Percentiles rank a stretch among this genome's conserved stretches.
phyloP scores from a whole-genome alignment of 2,797 vertebrate species.

The Steatocranus sp. region DNA sequence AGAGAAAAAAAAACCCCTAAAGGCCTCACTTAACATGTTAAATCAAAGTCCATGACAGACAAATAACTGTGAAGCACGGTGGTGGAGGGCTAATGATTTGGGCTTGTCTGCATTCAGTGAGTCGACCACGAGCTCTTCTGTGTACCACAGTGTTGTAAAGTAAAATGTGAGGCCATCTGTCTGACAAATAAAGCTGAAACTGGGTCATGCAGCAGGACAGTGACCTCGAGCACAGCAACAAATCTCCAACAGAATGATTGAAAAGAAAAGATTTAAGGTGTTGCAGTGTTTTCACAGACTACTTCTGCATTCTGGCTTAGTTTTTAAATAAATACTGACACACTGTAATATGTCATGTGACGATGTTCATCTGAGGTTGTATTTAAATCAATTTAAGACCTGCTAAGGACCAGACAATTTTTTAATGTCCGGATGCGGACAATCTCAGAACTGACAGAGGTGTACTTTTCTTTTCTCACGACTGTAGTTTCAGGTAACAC shows the following conservation, averaged over 20 bases:
- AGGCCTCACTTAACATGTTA: background rate
- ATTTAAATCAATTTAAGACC: background rate
- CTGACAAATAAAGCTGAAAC: background rate
- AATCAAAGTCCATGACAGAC: background rate
- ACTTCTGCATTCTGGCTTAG: background rate
- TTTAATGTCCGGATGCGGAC: background rate
- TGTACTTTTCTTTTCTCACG: background rate
- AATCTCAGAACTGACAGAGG: background rate
- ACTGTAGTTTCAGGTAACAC: background rate
- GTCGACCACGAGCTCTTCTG: background rate
- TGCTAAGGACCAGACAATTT: background rate
- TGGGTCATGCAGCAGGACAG: background rate
- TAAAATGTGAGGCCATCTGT: background rate
- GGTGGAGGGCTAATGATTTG: background rate
- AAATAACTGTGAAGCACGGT: background rate
- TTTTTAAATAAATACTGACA: background rate
- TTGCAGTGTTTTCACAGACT: background rate
- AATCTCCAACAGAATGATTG: background rate
- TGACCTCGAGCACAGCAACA: background rate
- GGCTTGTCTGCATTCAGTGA: background rate
- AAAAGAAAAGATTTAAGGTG: background rate
- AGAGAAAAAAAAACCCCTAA: accelerated
- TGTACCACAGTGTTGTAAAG: background rate
- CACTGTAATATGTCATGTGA: background rate
- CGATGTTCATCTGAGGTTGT: background rate